phyloP scores from a whole-genome alignment of 2,113 vertebrate genomes.

The Nanorana parkeri region DNA sequence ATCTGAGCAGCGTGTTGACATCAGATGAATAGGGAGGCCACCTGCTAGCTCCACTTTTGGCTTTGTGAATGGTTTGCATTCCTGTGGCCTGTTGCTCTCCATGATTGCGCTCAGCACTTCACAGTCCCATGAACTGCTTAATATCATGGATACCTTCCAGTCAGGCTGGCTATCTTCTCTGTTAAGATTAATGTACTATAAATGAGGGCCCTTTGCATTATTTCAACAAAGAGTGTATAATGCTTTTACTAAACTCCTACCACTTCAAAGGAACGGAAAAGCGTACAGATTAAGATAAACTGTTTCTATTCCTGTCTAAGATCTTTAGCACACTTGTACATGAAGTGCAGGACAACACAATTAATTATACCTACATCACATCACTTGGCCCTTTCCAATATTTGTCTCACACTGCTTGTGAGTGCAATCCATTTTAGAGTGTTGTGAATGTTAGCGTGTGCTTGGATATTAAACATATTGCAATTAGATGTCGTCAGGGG shows the following conservation, averaged over 20 bases:
- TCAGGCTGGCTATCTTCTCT: constrained; percentile 74
- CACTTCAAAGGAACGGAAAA: constrained; percentile 69
- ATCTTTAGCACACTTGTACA: constrained; percentile 61
- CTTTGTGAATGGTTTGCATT: constrained; percentile 89
- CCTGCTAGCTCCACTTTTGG: constrained; percentile 91
- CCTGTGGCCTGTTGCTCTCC: constrained; percentile 91
- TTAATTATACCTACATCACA: constrained; percentile 18
- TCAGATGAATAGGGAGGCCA: constrained; percentile 88
- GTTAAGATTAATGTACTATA: constrained; percentile 69
- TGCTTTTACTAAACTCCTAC: constrained; percentile 69
- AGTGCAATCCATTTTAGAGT: constrained; percentile 15
- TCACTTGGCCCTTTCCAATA: constrained; percentile 6
- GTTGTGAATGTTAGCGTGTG: background rate
- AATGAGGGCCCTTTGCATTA: constrained; percentile 62
- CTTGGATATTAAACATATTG: background rate
- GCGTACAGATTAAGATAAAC: constrained; percentile 69
- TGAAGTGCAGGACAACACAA: constrained; percentile 59
- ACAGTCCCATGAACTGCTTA: constrained; percentile 87
- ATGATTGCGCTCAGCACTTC: constrained; percentile 87
- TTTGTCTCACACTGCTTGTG: constrained; percentile 1
- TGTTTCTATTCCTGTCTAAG: constrained; percentile 78
- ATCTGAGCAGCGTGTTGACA: constrained; percentile 83
- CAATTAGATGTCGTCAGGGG: background rate
- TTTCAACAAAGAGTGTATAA: constrained; percentile 65
- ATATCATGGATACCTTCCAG: constrained; percentile 84